Evolutionary conservation across 2,888 invertebrate species (phyloP).

Genomic region (Callyntrura guangdongensis): DNA sequence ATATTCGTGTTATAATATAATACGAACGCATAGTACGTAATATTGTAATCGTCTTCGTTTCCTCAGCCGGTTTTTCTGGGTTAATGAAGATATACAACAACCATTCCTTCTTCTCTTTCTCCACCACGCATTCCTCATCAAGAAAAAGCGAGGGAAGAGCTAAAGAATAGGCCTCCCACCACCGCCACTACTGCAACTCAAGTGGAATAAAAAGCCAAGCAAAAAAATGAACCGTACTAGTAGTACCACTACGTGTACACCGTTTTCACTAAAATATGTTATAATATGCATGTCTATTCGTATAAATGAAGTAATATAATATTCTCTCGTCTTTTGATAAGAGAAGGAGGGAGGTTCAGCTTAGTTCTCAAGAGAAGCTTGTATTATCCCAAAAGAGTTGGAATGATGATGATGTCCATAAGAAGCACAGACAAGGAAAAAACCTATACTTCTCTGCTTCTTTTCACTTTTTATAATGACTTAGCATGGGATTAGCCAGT

Average conservation of each 20-base stretch:
- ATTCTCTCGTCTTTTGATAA: background rate
- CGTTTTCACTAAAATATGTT: background rate
- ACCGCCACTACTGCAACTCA: background rate
- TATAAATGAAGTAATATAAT: slow-evolving; percentile 20
- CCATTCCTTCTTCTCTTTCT: slow-evolving; percentile 9
- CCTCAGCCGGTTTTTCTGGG: slow-evolving; percentile 56
- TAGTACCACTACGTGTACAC: background rate
- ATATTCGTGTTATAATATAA: slow-evolving; percentile 10
- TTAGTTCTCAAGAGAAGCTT: slow-evolving; percentile 4
- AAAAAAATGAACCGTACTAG: background rate
- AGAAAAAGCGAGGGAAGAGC: background rate
- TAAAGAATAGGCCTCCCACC: background rate
- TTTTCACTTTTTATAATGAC: slow-evolving; percentile 49
- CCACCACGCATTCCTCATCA: slow-evolving; percentile 38
- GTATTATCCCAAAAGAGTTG: slow-evolving; percentile 28
- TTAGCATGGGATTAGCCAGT: slow-evolving; percentile 64
- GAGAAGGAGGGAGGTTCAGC: background rate
- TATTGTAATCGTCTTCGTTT: slow-evolving; percentile 53
- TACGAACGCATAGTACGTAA: background rate
- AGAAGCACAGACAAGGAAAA: background rate
- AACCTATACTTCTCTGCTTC: background rate
- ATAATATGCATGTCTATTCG: slow-evolving; percentile 10
- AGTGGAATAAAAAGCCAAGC: slow-evolving; percentile 43
- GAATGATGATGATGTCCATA: background rate
- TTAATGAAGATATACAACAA: slow-evolving; percentile 68